Evolutionary conservation across 2,113 vertebrate species (phyloP).

Genomic region (Carettochelys insculpta): DNA sequence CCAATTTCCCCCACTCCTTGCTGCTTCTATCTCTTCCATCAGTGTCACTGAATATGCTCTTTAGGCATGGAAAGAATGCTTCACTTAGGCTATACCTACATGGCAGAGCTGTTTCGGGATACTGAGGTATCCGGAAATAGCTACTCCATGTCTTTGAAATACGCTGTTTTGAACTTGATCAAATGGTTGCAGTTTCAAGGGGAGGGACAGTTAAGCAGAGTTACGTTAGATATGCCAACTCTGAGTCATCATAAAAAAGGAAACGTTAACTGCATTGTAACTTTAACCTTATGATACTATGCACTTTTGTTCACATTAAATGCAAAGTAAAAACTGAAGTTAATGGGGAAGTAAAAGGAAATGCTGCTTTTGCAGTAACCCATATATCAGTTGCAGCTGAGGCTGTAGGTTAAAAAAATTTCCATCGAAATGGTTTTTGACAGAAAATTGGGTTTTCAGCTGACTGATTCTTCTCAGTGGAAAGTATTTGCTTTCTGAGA

Average conservation of each 20-base stretch:
- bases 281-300: not conserved
- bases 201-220: not conserved
- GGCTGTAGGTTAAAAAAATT: not conserved
- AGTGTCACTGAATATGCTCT: not conserved
- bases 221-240: not conserved
- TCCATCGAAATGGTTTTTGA: not conserved
- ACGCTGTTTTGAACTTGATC: no score
- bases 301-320: not conserved
- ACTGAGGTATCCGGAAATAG: no score
- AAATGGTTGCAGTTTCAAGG: not conserved
- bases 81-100: not conserved
- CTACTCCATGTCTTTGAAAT: no score
- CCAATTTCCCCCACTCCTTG: not conserved
- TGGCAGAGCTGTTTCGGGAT: no score
- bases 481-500: rapidly evolving
- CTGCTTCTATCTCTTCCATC: not conserved
- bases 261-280: not conserved
- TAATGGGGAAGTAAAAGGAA: not conserved
- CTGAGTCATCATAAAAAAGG: not conserved
- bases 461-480: not conserved
- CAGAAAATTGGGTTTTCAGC: not conserved
- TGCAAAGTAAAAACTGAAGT: not conserved
- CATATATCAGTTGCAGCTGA: not conserved
- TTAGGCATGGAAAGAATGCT: not conserved
- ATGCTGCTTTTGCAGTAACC: not conserved